A percentile compares a stretch with the other conserved stretches of the same genome.
phyloP scores from a whole-genome alignment of 2,113 vertebrate genomes.

The Micromys minutus region DNA sequence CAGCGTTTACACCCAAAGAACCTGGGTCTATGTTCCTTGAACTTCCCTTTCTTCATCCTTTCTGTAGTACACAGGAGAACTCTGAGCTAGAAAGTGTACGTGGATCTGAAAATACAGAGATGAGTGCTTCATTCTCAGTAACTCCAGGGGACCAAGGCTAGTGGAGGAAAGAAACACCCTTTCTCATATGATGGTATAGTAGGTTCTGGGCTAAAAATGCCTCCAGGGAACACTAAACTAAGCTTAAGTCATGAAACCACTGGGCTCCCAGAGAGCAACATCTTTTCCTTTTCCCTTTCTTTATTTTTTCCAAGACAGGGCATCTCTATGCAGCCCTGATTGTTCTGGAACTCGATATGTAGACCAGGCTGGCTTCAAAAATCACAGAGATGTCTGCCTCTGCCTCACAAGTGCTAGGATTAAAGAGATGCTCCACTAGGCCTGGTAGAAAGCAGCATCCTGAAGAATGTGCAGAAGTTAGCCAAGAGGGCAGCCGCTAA shows the following conservation, averaged over 20 bases:
- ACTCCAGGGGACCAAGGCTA: not conserved
- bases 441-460: not conserved
- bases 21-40: not conserved
- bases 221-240: not conserved
- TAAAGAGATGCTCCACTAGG: not conserved
- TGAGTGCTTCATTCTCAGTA: not conserved
- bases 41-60: not conserved
- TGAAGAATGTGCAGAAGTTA: not conserved
- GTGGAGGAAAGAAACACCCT: not conserved
- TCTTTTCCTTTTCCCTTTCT: not conserved
- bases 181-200: not conserved
- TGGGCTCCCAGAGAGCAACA: not conserved
- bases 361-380: not conserved
- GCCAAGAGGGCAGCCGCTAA: not conserved
- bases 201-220: not conserved
- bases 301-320: not conserved
- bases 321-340: not conserved
- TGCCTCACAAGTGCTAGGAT: not conserved
- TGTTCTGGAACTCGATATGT: not conserved
- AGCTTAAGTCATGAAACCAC: not conserved
- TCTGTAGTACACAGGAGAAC: not conserved
- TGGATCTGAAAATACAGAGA: not conserved
- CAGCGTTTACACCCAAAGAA: not conserved
- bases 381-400: not conserved
- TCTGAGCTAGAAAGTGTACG: not conserved